Evolutionary conservation across 92 coral and sea anemone genomes (phyloP), one percentile per base, ranked within the genome.

Genomic region (Epizoanthus stellaris): DNA sequence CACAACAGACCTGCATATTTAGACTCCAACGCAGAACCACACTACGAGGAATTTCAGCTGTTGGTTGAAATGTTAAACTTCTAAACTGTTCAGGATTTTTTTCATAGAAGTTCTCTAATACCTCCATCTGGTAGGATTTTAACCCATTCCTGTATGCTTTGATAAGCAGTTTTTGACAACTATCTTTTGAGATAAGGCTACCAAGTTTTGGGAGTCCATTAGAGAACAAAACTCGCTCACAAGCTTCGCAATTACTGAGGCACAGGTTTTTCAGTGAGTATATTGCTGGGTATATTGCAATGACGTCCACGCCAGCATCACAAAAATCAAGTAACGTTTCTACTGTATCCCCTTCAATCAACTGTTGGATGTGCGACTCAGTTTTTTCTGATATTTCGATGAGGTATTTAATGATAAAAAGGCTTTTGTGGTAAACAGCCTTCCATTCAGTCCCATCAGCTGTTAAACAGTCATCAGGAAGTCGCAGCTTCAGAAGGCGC

Each of bases 131-230:
- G 80, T 89, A 92, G 4, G 89, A 91, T 30, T 77, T 88, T 30
- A 89, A 65, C 20, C 91, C 98, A 42, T 60, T 75, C 39, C 77
- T 88, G 53, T 80, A 94, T 0, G 90, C 93, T 59, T 92, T 92
- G 56, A 92, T 86, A 65, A 89, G 76, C 88, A 89, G 74, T 79
- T 94, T 94, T 77, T 92, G 98, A 69, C 92, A 89, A 60, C 88
- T 94, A 38, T 94, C 98, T 80, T 94, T 94, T 40, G 65, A 80
- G 39, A 94, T 85, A 23, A 89, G 75, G 75, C 90, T 67, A 19
- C 92, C 98, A 80, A 94, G 77, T 62, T 91, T 94, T 62, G 98
- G 69, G 4, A 94, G 91, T 49, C 93, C 98, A 64, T 90, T 89
- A n/a, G 88, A 87, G 40, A 81, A 87, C 17, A 94, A 62, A 62